Percentiles rank a stretch among this genome's conserved stretches.
Evolutionary conservation across 2,113 vertebrate species (phyloP).

Genomic region (Mellivora capensis): DNA sequence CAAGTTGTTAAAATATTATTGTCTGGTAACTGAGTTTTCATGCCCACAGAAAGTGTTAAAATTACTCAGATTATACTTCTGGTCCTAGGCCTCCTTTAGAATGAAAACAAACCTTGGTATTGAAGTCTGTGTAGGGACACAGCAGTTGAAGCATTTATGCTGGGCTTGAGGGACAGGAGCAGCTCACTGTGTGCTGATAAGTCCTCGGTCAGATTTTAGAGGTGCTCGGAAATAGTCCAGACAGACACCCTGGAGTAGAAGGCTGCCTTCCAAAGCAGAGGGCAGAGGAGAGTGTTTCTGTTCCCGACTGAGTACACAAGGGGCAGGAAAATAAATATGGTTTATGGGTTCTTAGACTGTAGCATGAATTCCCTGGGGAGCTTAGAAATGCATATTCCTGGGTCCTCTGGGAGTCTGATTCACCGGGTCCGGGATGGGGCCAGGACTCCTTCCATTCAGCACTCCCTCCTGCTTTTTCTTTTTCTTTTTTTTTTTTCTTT

Average conservation of each 20-base stretch:
- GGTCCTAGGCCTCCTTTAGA: background rate
- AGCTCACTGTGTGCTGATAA: background rate
- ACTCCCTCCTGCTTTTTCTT: background rate
- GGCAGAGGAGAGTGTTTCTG: background rate
- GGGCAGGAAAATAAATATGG: background rate
- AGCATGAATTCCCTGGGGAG: background rate
- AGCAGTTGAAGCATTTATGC: background rate
- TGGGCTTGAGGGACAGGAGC: background rate
- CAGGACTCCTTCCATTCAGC: background rate
- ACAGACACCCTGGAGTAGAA: background rate
- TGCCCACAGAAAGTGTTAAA: background rate
- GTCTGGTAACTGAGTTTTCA: background rate
- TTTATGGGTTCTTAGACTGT: background rate
- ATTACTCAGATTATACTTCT: background rate
- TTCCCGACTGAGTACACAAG: background rate
- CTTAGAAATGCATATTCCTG: background rate
- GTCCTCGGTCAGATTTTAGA: background rate
- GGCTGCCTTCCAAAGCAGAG: background rate
- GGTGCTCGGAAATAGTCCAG: background rate
- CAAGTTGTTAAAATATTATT: background rate
- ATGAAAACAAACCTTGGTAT: background rate
- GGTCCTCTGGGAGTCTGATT: background rate
- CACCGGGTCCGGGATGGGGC: background rate
- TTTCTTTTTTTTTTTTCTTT: no score
- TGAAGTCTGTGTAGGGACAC: background rate